phyloP scores from a whole-genome alignment of 2,888 invertebrate species.

The Biston betularia region DNA sequence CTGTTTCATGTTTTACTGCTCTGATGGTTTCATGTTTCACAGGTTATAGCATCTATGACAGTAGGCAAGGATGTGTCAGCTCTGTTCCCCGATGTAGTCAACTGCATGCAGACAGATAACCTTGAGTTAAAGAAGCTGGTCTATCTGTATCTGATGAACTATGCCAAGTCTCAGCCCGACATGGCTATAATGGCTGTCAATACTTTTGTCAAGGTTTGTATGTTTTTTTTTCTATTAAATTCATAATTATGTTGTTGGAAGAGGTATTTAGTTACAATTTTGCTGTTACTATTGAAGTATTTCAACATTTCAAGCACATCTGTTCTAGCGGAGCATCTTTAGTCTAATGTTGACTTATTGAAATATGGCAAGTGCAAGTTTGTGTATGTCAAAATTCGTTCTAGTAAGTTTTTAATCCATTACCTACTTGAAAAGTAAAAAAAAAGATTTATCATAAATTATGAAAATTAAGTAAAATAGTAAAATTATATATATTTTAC shows the following conservation, averaged over 20 bases:
- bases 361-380: too few relatives aligned
- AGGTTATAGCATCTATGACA: constrained; percentile 99
- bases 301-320: too few relatives aligned
- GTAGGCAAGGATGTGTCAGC: constrained; percentile 99
- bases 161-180: constrained; percentile 99
- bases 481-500: too few relatives aligned
- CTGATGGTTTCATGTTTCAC: constrained; percentile 14
- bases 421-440: too few relatives aligned
- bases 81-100: constrained; percentile 99
- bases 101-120: constrained; percentile 99
- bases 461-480: too few relatives aligned
- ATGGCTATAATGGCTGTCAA: constrained; percentile 99
- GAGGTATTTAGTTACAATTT: constrained; percentile 38
- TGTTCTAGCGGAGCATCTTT: too few relatives aligned
- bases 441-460: too few relatives aligned
- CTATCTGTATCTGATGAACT: constrained; percentile 99
- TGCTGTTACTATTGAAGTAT: background rate
- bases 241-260: background rate
- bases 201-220: constrained; percentile 98
- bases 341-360: too few relatives aligned
- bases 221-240: constrained; percentile 10
- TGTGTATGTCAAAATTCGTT: too few relatives aligned
- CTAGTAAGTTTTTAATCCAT: too few relatives aligned
- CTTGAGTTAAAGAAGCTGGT: constrained; percentile 99
- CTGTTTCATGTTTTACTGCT: background rate